Percentiles rank a stretch among this genome's conserved stretches.
Conservation (phyloP, 1,140 invertebrate species). For the Lamellibrachia luymesi region DNA sequence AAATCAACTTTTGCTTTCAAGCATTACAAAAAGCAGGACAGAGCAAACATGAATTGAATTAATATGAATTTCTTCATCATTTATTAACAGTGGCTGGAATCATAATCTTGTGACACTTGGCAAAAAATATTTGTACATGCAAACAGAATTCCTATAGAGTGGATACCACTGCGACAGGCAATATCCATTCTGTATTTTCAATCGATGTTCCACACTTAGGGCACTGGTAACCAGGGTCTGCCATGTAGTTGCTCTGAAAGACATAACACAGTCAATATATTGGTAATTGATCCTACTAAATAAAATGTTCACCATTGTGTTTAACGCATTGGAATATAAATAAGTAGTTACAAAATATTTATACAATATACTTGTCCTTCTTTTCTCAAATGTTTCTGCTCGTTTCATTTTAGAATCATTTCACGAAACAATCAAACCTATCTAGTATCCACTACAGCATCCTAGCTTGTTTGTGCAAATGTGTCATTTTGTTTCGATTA, state of each 20-base stretch:
- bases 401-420: no score
- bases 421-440: no score
- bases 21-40: not conserved
- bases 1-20: no score
- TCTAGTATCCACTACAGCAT: no score
- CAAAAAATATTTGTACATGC: not conserved
- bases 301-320: not conserved
- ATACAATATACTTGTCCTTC: no score
- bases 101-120: not conserved
- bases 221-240: not conserved
- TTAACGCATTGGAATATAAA: no score
- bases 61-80: not conserved
- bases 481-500: no score
- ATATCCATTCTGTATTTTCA: not conserved
- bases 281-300: not conserved
- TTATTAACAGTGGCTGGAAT: not conserved
- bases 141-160: not conserved
- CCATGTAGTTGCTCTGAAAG: constrained; percentile 13
- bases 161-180: not conserved
- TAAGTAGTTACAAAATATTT: no score
- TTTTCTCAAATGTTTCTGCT: no score
- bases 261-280: not conserved
- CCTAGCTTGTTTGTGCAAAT: no score
- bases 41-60: not conserved
- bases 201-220: constrained; percentile 6